phyloP scores from a whole-genome alignment of 2,113 vertebrate genomes.

The Barbus barbus region DNA sequence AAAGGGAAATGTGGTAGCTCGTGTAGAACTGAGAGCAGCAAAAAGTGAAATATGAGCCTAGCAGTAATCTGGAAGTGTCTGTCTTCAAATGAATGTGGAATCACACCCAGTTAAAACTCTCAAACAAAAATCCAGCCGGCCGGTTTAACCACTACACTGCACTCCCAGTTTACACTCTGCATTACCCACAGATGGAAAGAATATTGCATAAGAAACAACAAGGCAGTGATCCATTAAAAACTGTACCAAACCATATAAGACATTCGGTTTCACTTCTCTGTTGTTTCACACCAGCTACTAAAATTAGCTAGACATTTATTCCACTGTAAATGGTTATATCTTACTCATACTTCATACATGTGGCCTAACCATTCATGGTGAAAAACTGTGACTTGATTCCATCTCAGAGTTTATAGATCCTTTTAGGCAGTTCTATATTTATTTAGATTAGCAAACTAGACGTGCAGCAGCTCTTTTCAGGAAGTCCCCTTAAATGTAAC shows the following conservation, averaged over 20 bases:
- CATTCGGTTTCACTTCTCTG: constrained; percentile 39
- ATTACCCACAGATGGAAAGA: constrained; percentile 37
- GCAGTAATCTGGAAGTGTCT: constrained; percentile 58
- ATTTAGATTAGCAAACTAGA: constrained; percentile 2
- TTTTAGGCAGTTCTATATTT: neutral
- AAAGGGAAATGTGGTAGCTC: neutral
- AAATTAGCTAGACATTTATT: constrained; percentile 21
- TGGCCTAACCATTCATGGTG: neutral
- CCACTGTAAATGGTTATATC: constrained; percentile 9
- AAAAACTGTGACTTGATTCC: neutral
- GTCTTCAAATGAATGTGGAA: constrained; percentile 53
- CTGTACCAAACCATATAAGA: neutral
- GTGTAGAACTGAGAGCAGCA: neutral
- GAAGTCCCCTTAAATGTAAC: constrained; percentile 38
- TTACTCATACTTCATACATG: neutral
- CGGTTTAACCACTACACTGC: constrained; percentile 41
- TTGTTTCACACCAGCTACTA: constrained; percentile 22
- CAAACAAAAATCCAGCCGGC: constrained; percentile 65
- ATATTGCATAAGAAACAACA: constrained; percentile 44
- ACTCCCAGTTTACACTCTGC: constrained; percentile 35
- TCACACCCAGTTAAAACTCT: constrained; percentile 62
- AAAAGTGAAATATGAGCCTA: constrained; percentile 14
- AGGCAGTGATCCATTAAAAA: constrained; percentile 17
- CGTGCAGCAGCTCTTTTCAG: constrained; percentile 1
- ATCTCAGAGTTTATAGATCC: neutral